These are phyloP conservation scores for Sphaeramia orbicularis DNA, from an alignment of 2,797 vertebrate species.

Conservation along the genomic window DNA sequence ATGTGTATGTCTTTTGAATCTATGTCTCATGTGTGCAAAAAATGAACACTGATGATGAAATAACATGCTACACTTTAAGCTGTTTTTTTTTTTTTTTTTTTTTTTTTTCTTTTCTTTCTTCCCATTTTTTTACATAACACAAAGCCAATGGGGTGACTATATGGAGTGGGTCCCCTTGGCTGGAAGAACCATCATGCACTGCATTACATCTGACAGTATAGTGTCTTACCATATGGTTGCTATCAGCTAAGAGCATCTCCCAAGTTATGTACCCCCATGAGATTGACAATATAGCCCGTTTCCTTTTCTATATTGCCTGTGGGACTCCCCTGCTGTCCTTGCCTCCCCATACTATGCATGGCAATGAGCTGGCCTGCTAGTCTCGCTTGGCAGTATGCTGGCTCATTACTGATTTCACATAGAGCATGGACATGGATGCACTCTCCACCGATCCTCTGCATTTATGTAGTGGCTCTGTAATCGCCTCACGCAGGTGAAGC, in stretches of 20 bases:
- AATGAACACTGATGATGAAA: conserved; percentile 42
- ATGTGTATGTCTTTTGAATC: conserved; percentile 53
- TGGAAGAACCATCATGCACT: conserved; percentile 5
- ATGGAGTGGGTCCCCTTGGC: conserved; percentile 1
- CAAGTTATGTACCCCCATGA: conserved; percentile 39
- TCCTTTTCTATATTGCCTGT: conserved; percentile 48
- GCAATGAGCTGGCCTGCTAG: conserved; percentile 59
- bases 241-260: conserved; percentile 53
- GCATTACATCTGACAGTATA: conserved; percentile 9
- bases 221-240: conserved; percentile 19
- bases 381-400: conserved; percentile 35
- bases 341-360: conserved; percentile 62
- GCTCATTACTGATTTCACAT: conserved; percentile 67
- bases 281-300: conserved; percentile 49
- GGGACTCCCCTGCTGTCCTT: conserved; percentile 54
- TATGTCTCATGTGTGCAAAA: conserved; percentile 56
- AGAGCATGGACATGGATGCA: conserved; percentile 41
- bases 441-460: conserved; percentile 26
- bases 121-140: conserved; percentile 39
- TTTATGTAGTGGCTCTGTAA: conserved; percentile 49
- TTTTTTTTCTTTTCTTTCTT: too few species aligned
- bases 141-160: conserved; percentile 15
- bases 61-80: too few species aligned
- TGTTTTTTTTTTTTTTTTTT: conserved; percentile 38
- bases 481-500: conserved; percentile 52